phyloP scores from a whole-genome alignment of 35 echinoderm and acorn worm genomes.

The Apostichopus parvimensis region DNA sequence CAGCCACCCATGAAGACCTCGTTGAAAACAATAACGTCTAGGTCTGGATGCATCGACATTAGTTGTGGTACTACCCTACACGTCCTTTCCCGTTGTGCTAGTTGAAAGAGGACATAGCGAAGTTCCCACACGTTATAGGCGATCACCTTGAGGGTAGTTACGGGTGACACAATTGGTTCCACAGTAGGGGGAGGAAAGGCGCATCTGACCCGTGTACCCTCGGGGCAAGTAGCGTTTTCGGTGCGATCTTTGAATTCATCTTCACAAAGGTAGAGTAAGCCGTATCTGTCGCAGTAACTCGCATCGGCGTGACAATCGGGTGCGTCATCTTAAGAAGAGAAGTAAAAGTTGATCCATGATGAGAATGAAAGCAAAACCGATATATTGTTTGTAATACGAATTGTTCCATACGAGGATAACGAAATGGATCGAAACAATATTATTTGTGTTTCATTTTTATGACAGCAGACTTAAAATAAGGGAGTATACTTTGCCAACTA shows the following conservation, averaged over 20 bases:
- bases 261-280: constrained; percentile 63
- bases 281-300: constrained; percentile 44
- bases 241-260: constrained; percentile 48
- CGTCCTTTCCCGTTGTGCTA: constrained; percentile 71
- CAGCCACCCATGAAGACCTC: constrained; percentile 86
- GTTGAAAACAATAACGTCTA: constrained; percentile 80
- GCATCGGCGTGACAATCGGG: constrained; percentile 48
- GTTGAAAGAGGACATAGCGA: constrained; percentile 52
- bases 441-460: no score
- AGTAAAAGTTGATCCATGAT: background rate
- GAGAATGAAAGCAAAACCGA: no score
- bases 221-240: constrained; percentile 38
- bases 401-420: no score
- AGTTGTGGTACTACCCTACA: constrained; percentile 65
- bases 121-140: constrained; percentile 77
- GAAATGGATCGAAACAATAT: no score
- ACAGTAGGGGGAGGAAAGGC: constrained; percentile 44
- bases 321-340: constrained; percentile 55
- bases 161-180: constrained; percentile 36
- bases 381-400: no score
- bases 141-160: constrained; percentile 58
- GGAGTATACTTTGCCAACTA: no score
- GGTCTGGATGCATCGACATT: constrained; percentile 50
- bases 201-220: constrained; percentile 63
- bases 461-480: no score